Conservation (phyloP, 2,888 invertebrate genomes). For the Hirudinaria manillensis region DNA sequence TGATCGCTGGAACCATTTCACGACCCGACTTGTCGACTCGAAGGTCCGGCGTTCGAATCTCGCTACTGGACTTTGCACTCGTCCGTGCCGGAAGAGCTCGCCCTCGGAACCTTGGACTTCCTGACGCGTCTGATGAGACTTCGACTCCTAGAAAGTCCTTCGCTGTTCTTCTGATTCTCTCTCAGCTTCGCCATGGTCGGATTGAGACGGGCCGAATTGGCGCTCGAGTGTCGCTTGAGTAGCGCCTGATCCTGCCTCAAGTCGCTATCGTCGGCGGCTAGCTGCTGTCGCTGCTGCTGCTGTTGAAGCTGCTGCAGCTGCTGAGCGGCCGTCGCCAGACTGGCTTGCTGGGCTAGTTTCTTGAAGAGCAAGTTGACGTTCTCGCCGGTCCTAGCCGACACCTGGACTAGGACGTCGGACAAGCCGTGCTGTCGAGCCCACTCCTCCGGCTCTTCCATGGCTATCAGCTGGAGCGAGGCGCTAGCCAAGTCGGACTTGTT, state of each 20-base stretch:
- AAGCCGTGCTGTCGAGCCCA: conserved; percentile 37
- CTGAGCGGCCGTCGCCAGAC: conserved; percentile 43
- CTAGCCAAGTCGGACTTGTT: conserved; percentile 34
- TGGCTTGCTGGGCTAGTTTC: conserved; percentile 70
- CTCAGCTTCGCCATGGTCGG: conserved; percentile 51
- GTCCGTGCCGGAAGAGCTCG: conserved; percentile 40
- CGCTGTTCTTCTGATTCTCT: conserved; percentile 39
- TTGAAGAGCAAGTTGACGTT: conserved; percentile 75
- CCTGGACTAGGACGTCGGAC: conserved; percentile 60
- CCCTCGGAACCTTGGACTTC: conserved; percentile 51
- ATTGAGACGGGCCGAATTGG: conserved; percentile 59
- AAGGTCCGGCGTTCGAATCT: no score
- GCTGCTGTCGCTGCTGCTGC: conserved; percentile 42
- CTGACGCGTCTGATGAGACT: conserved; percentile 74
- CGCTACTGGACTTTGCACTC: conserved; percentile 34
- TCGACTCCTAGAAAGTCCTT: conserved; percentile 58
- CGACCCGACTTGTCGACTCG: no score
- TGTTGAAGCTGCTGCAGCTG: neutral
- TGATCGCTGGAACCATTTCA: no score
- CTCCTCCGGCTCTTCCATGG: conserved; percentile 72
- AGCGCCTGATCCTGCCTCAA: conserved; percentile 37
- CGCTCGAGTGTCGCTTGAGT: conserved; percentile 69
- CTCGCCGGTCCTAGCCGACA: conserved; percentile 60
- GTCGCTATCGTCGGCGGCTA: conserved; percentile 52
- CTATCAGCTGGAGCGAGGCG: conserved; percentile 57